Percentiles rank a stretch among this genome's conserved stretches.
These are phyloP conservation scores for Zootermopsis nevadensis DNA, from an alignment of 2,888 invertebrate species.

Conservation along the genomic window DNA sequence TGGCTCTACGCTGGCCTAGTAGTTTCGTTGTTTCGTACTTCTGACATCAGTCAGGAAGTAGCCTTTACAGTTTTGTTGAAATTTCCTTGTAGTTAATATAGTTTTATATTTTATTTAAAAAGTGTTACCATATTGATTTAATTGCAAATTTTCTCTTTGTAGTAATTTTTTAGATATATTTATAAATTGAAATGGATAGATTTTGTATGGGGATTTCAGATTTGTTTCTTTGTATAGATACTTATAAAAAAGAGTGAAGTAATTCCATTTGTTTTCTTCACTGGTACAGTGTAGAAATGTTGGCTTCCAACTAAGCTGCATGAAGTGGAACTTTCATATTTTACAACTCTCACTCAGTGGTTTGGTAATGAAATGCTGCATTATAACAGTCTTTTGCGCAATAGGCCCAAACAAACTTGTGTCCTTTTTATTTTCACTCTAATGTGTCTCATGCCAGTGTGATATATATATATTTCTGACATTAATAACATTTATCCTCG, in stretches of 20 bases:
- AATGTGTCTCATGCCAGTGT: too few species aligned
- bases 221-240: background rate
- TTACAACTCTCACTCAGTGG: background rate
- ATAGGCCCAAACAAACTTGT: too few species aligned
- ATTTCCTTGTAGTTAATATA: background rate
- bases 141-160: background rate
- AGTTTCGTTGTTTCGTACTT: background rate
- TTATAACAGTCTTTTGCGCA: background rate
- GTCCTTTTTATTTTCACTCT: too few species aligned
- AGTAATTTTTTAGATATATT: background rate
- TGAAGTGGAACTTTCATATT: background rate
- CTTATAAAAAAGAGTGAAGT: background rate
- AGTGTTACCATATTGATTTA: background rate
- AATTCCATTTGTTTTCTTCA: background rate
- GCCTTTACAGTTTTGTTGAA: background rate
- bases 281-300: background rate
- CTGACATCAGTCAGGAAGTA: background rate
- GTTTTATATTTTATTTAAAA: constrained; percentile 9
- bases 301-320: background rate
- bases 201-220: background rate
- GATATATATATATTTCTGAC: too few species aligned
- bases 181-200: background rate
- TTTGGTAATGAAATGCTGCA: constrained; percentile 9
- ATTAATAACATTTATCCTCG: too few species aligned
- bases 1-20: background rate